Evolutionary conservation across 2,888 invertebrate genomes (phyloP), one percentile per base, ranked within the genome.

Genomic region (Matsumyia berberina): DNA sequence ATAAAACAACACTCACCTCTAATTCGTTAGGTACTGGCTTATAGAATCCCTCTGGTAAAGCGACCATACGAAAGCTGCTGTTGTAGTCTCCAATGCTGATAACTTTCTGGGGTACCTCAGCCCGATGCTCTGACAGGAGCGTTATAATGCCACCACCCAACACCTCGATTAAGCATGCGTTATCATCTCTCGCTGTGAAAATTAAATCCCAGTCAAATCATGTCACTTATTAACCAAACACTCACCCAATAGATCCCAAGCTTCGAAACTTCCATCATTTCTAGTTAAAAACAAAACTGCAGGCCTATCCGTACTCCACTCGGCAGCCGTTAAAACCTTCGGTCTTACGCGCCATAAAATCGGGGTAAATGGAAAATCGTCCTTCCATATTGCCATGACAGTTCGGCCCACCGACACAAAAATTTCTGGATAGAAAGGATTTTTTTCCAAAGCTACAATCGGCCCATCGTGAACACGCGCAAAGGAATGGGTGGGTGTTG

Each of bases 281-380:
- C 95, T 94, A 0, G 94, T 93, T 69, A 97, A 90, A 89, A 95
- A 95, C 76, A 97, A 92, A 57, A 96, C 93, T 58, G 95, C 94
- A 0, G 96, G 95, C 62, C 95, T 93, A 49, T 94, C 93, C n/a
- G 93, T 92, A n/a, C 96, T 96, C 97, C 97, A 97, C 39, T 93
- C 92, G 0, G 95, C 94, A 12, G 94, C 93, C 0, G 95, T 95
- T 83, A 95, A 92, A 69, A 92, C 91, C 73, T 91, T 92, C 1
- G 93, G 91, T 11, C 94, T 92, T 87, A 93, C 94, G 67, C 95
- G 94, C 95, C 95, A 95, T 67, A 95, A 90, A 5, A 96, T 89
- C 0, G 96, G 95, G 19, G 93, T 91, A 73, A 93, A 93, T 29
- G 90, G 89, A 37, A 95, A 93, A 77, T 94, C 93, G 72, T 95